Evolutionary conservation across 2,888 invertebrate species (phyloP), one percentile per base, ranked within the genome.

Genomic region (Nephrocerus scutellatus): DNA sequence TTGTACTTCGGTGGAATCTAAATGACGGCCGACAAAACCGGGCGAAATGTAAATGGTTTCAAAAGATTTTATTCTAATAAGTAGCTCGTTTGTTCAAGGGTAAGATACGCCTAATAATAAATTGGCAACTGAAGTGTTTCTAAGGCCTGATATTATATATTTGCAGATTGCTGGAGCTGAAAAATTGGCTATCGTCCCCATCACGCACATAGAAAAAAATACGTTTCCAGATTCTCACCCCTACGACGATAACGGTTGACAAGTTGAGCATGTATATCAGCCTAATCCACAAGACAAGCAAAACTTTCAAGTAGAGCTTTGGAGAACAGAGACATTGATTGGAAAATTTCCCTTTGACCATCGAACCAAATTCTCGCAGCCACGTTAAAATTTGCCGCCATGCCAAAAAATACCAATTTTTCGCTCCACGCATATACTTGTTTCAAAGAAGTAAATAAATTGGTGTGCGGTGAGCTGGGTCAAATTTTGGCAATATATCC

Each of bases 341-440:
- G n/a, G n/a, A n/a, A n/a, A n/a, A n/a, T n/a, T n/a, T n/a, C n/a
- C n/a, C 12, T 35, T 15, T 35, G 35, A 5, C 30, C 30, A 9
- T 40, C 35, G 4, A 25, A 16, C 26, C 30, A 40, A 12, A 35
- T 35, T 30, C 28, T 9, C 4, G 37, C 37, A 2, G 37, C 12
- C 3, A 25, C 37, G 5, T 35, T 35, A 12, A 35, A 21, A n/a
- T 38, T 33, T 7, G 39, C n/a, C n/a, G 39, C 28, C 23, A 39
- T 10, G 4, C 32, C 32, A 16, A 39, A 33, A 5, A 39, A 13
- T 18, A 39, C 10, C 10, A 39, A 12, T 23, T 29, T 39, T 15
- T 39, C 30, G n/a, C 10, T 28, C 34, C 39, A 39, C 5, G 13
- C 18, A 22, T 39, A 39, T 7, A 39, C 33, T 24, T 39, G 33